A percentile compares a stretch with the other conserved stretches of the same genome.
phyloP scores from a whole-genome alignment of 2,888 invertebrate genomes.

The Eupithecia abbreviata region DNA sequence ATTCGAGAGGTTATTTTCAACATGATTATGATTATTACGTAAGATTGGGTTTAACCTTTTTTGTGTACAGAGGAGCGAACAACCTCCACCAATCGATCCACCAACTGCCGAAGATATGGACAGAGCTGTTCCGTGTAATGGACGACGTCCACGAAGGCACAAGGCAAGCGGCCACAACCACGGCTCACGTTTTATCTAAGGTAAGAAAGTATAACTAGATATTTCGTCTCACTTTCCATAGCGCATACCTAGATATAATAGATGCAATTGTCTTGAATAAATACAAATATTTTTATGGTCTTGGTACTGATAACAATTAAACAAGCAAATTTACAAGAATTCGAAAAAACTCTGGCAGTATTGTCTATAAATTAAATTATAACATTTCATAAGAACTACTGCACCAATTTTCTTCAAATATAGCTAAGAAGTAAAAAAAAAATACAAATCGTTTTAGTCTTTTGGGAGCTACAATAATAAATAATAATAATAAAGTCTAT shows the following conservation, averaged over 20 bases:
- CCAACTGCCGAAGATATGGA: slow-evolving; percentile 88
- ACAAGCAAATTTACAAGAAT: no score
- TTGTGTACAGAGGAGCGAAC: slow-evolving; percentile 63
- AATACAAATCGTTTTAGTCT: neutral
- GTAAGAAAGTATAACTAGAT: slow-evolving; percentile 65
- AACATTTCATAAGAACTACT: no score
- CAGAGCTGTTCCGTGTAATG: slow-evolving; percentile 93
- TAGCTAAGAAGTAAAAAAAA: no score
- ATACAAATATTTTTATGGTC: neutral
- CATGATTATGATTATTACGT: no score
- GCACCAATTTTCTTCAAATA: no score
- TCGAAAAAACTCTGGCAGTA: no score
- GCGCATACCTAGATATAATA: no score
- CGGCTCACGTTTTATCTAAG: slow-evolving; percentile 89
- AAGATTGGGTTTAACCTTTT: neutral
- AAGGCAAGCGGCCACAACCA: slow-evolving; percentile 88
- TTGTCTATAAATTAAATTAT: no score
- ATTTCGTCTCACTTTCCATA: neutral
- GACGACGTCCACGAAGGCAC: slow-evolving; percentile 97
- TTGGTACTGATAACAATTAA: no score
- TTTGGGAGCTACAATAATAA: neutral
- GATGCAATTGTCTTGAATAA: no score
- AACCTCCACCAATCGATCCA: slow-evolving; percentile 68
- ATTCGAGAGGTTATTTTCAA: no score
- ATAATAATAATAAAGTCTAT: no score